These are phyloP conservation scores for Synergus itoensis DNA, from an alignment of 2,888 invertebrate species.

Conservation along the genomic window DNA sequence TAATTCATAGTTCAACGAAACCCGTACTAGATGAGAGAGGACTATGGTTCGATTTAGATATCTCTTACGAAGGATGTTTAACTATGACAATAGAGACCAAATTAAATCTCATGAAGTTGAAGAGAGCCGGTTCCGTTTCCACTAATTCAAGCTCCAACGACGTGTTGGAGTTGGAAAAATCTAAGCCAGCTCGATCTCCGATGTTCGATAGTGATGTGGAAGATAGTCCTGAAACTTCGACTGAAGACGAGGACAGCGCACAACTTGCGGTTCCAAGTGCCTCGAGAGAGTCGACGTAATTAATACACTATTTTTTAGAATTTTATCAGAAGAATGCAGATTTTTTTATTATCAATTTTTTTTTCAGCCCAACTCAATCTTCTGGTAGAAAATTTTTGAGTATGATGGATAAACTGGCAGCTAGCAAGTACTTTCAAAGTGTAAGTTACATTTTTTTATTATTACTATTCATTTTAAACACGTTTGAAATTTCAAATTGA, in stretches of 20 bases:
- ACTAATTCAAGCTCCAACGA: conserved; percentile 60
- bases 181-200: conserved; percentile 77
- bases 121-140: conserved; percentile 66
- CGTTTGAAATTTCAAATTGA: too few relatives aligned
- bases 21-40: conserved; percentile 90
- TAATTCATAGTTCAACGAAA: conserved; percentile 82
- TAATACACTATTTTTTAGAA: conserved; percentile 39
- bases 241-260: conserved; percentile 83
- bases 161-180: conserved; percentile 59
- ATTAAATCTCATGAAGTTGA: conserved; percentile 88
- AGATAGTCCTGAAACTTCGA: conserved; percentile 89
- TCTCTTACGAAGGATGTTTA: conserved; percentile 88
- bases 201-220: conserved; percentile 88
- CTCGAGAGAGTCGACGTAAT: conserved; percentile 68
- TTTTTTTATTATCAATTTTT: conserved; percentile 21
- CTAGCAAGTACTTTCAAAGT: conserved; percentile 92
- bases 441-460: conserved; percentile 74
- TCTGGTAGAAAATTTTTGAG: conserved; percentile 86
- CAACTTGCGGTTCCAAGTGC: conserved; percentile 66
- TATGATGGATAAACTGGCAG: conserved; percentile 91
- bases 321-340: conserved; percentile 11
- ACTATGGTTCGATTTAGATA: conserved; percentile 92
- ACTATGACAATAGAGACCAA: conserved; percentile 93
- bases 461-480: too few relatives aligned
- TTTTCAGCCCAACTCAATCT: conserved; percentile 71